phyloP scores from a whole-genome alignment of 1,140 invertebrate genomes.

The Tetragnatha versicolor region DNA sequence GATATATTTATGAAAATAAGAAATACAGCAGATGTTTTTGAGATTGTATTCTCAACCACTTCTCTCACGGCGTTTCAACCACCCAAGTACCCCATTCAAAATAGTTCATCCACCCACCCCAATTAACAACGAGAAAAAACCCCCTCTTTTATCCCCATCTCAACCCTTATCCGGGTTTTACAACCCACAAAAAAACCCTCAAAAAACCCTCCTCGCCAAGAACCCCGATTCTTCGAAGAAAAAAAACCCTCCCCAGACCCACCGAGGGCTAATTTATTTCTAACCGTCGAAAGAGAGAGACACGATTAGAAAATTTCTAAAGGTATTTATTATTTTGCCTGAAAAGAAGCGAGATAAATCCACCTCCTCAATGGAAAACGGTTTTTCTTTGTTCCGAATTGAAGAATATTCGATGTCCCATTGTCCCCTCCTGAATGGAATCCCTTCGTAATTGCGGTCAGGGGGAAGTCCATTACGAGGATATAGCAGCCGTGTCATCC shows the following conservation, averaged over 20 bases:
- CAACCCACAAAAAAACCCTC: no score
- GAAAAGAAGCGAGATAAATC: constrained; percentile 12
- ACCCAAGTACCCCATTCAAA: no score
- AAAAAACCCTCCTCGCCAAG: no score
- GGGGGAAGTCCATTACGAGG: not conserved
- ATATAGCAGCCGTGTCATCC: not conserved
- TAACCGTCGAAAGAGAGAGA: constrained; percentile 2
- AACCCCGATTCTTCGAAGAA: no score
- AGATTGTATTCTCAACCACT: no score
- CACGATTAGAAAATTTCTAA: constrained; percentile 32
- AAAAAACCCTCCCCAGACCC: no score
- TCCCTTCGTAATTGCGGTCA: constrained; percentile 15
- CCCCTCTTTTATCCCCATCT: no score
- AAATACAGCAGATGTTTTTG: not conserved
- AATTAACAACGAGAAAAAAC: no score
- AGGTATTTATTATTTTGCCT: constrained; percentile 36
- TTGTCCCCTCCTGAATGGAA: constrained; percentile 37
- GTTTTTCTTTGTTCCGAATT: constrained; percentile 37
- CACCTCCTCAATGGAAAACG: constrained; percentile 15
- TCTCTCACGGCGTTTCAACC: no score
- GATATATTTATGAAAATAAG: not conserved
- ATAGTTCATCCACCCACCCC: no score
- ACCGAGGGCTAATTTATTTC: constrained; percentile 31
- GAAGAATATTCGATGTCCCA: constrained; percentile 16
- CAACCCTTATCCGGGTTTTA: no score